Evolutionary conservation across 1,140 invertebrate species (phyloP), one percentile per base, ranked within the genome.

Genomic region (Brachionus rotundiformis): DNA sequence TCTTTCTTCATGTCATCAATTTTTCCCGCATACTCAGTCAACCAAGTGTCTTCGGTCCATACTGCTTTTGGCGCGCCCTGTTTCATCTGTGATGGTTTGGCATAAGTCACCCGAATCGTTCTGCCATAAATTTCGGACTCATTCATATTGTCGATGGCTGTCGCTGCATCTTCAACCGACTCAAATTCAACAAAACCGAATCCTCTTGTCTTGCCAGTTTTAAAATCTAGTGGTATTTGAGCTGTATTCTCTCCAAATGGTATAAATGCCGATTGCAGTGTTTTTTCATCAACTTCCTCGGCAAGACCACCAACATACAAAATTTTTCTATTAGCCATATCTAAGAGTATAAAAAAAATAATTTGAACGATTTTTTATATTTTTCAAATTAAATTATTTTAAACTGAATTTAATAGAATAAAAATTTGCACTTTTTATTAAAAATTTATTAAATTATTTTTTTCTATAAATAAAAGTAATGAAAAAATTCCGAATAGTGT

Each of bases 91-190:
- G 63, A 44, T 27, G 97, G 96, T 85, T 97, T 97, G 0, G 97
- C 96, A 83, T 98, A 91, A 87, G 98, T 99, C 1, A 98, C 96
- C 85, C 96, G 90, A 83, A 99, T 94, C 79, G 96, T 98, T 83
- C 95, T 91, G 0, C 97, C 97, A 91, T 95, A 99, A 16, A 99
- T 89, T 89, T 99, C 97, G 0, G 95, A 94, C 87, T 99, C 95
- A 90, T 99, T 97, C 96, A 99, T 98, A 86, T 99, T 99, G 89
- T 99, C 97, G 86, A 99, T 98, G 36, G 98, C 96, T 71, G 95
- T 93, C 19, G 94, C 92, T 65, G 96, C 96, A 92, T 98, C 96
- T 86, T 92, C 91, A 47, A 89, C 87, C 11, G 87, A 82, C 84
- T 99, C 97, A 90, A 96, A 99, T 89, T 99, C 97, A 84, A 99